Evolutionary conservation across 2,888 invertebrate genomes (phyloP).

Genomic region (Coleophora deauratella): DNA sequence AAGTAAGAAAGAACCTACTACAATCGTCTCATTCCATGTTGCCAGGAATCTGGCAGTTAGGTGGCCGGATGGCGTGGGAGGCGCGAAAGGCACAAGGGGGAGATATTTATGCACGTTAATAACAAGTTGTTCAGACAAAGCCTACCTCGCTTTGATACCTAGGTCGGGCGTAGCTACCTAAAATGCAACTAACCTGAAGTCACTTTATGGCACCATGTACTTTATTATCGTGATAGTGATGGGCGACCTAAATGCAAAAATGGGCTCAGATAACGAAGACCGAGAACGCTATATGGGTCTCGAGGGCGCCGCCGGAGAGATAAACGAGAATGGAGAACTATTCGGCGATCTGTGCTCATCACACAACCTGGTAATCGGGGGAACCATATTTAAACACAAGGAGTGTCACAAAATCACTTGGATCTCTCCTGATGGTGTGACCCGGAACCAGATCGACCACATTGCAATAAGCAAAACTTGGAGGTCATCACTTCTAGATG

Average conservation of each 20-base stretch:
- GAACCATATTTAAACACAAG: conserved; percentile 2
- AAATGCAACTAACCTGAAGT: too few relatives aligned
- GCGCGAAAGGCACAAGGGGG: conserved; percentile 43
- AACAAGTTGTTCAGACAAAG: conserved; percentile 54
- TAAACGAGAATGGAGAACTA: conserved; percentile 6
- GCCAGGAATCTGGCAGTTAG: too few relatives aligned
- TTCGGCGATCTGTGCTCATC: conserved; percentile 5
- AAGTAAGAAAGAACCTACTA: too few relatives aligned
- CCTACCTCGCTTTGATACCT: conserved; percentile 42
- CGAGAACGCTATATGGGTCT: neutral
- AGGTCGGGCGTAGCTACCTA: conserved; percentile 5
- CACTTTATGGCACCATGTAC: too few relatives aligned
- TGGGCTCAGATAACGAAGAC: neutral
- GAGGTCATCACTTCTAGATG: conserved; percentile 7
- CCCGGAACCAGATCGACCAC: conserved; percentile 9
- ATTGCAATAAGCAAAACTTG: conserved; percentile 7
- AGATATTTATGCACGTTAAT: conserved; percentile 69
- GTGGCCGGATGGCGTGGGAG: too few relatives aligned
- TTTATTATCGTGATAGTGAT: conserved; percentile 8
- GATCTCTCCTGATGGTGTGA: conserved; percentile 4
- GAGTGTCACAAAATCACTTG: conserved; percentile 3
- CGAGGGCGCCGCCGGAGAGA: neutral
- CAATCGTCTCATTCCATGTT: too few relatives aligned
- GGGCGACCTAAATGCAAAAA: conserved; percentile 5
- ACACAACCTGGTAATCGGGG: conserved; percentile 6